Evolutionary conservation across 2,888 invertebrate genomes (phyloP), one percentile per base, ranked within the genome.

Genomic region (Chouioia cunea): DNA sequence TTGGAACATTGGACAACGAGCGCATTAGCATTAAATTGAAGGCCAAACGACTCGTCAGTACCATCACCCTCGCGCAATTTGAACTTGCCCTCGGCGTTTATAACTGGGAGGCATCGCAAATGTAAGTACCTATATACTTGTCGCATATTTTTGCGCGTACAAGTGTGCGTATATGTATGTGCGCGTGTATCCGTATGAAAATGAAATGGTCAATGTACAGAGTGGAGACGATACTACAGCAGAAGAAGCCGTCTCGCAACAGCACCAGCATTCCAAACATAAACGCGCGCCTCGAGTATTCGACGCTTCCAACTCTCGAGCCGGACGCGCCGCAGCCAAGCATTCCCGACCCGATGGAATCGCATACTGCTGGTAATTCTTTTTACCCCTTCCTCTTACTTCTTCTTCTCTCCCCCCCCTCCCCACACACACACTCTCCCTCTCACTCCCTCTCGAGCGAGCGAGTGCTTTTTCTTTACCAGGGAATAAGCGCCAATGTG

Each of bases 31-130:
- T 88, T 54, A 88, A 88, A 77, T 78, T 86, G 71, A 88, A 88
- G 76, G 86, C 86, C 67, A 88, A 87, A 76, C 80, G 87, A 54
- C 82, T 88, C 59, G 82, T 88, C 73, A 87, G 86, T 73, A 86
- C 87, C 59, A 86, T 87, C 59, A 88, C 87, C 0, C 76, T 88
- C 63, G 86, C 87, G 16, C 84, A 86, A 65, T 87, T 85, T 76
- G 87, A 87, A 65, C 78, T 88, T 48, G 80, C 84, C 1, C 82
- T 88, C 23, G 83, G 86, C 16, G 82, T 85, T 62, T 87, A 87
- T 74, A 86, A 86, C 70, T 86, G 88, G 79, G 86, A 87, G 73
- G 82, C 79, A 58, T 83, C 85, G 44, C 83, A 79, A 59, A 72
- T 81, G 83, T 88, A 78, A 85, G 87, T 80, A 4, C 20, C 18